These are phyloP conservation scores for Eristalis intricaria DNA, from an alignment of 2,888 invertebrate genomes.

Conservation along the genomic window DNA sequence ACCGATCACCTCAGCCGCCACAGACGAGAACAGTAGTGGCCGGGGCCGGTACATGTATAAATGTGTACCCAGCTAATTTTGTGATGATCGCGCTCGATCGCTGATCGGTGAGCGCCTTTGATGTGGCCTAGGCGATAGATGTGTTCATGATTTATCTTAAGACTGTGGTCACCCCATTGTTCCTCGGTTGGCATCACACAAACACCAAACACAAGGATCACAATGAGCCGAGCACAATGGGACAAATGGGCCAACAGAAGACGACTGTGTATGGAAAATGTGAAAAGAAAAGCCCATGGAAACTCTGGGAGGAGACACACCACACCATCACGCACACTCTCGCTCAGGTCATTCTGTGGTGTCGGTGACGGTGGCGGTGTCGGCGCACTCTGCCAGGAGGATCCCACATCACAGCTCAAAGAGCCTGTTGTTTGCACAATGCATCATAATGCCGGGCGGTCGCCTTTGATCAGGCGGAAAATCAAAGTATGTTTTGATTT, in stretches of 20 bases:
- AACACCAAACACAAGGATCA: constrained; percentile 47
- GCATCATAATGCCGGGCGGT: constrained; percentile 38
- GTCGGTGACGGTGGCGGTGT: constrained; percentile 15
- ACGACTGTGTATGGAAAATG: constrained; percentile 10
- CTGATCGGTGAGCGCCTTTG: constrained; percentile 62
- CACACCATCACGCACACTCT: not conserved
- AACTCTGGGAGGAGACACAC: constrained; percentile 21
- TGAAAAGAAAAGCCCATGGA: constrained; percentile 24
- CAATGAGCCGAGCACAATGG: constrained; percentile 57
- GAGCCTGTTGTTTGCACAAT: constrained; percentile 60
- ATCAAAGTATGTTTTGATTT: constrained; percentile 72
- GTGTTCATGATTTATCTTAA: constrained; percentile 67
- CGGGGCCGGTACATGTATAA: not conserved
- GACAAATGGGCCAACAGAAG: constrained; percentile 54
- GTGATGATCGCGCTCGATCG: constrained; percentile 17
- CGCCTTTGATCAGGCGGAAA: constrained; percentile 71
- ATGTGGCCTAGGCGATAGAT: constrained; percentile 63
- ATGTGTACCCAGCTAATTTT: constrained; percentile 42
- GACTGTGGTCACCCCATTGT: constrained; percentile 67
- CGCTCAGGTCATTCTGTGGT: constrained; percentile 21
- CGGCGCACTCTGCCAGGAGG: constrained; percentile 50
- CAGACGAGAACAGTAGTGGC: not conserved
- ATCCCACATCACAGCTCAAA: constrained; percentile 30
- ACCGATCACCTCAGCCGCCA: constrained; percentile 39
- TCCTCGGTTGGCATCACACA: constrained; percentile 44